Percentiles rank a stretch among this genome's conserved stretches.
Conservation (phyloP, 1,140 invertebrate species). For the Ericerus pela region DNA sequence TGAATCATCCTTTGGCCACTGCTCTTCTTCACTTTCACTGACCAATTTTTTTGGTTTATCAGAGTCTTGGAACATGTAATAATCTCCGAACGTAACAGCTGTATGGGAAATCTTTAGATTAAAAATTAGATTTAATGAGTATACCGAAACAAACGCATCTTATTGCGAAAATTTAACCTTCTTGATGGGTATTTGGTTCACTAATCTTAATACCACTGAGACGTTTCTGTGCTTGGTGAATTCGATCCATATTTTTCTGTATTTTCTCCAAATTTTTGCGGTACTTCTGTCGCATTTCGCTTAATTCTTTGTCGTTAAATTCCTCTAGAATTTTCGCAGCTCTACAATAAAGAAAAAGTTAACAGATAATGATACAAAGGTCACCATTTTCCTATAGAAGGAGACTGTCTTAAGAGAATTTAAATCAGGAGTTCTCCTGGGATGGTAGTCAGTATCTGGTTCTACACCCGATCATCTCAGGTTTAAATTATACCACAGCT, state of each 20-base stretch:
- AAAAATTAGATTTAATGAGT: neutral
- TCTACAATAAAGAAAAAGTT: neutral
- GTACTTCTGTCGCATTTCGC: constrained; percentile 8
- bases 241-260: constrained; percentile 90
- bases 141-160: neutral
- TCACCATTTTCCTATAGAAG: no score
- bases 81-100: constrained; percentile 94
- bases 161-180: constrained; percentile 37
- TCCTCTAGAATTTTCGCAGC: constrained; percentile 5
- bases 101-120: constrained; percentile 22
- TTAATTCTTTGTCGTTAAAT: neutral
- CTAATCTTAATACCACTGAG: constrained; percentile 51
- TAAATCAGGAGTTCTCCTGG: no score
- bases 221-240: constrained; percentile 79
- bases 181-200: constrained; percentile 48
- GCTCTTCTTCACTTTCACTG: constrained; percentile 32
- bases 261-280: constrained; percentile 78
- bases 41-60: constrained; percentile 42
- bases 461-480: no score
- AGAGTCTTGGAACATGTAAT: constrained; percentile 88
- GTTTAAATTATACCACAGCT: no score
- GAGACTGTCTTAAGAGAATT: no score
- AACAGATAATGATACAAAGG: no score
- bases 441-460: no score
- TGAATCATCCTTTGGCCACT: constrained; percentile 25